Evolutionary conservation across 2,888 invertebrate species (phyloP).

Genomic region (Macrosiphum euphorbiae): DNA sequence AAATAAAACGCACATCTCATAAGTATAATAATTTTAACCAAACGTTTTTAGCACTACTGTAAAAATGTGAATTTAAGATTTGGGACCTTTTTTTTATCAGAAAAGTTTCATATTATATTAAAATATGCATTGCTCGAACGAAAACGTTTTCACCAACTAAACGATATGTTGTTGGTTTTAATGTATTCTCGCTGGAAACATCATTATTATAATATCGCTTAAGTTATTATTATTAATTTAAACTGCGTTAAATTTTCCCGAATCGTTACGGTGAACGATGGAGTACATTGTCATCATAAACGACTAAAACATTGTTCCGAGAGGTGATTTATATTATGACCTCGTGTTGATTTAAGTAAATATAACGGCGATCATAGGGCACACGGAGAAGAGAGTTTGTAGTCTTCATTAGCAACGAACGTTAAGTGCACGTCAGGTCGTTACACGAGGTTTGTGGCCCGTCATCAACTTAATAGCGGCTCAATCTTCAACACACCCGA

Average conservation of each 20-base stretch:
- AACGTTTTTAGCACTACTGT: neutral
- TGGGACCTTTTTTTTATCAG: neutral
- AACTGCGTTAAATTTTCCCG: neutral
- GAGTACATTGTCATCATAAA: neutral
- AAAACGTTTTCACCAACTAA: neutral
- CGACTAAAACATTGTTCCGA: neutral
- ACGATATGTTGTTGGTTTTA: neutral
- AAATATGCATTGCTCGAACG: neutral
- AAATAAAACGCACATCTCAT: neutral
- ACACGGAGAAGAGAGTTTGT: neutral
- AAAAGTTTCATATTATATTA: neutral
- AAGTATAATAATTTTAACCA: neutral
- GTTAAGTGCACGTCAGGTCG: conserved; percentile 59
- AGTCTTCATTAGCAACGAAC: conserved; percentile 45
- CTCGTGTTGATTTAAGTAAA: conserved; percentile 40
- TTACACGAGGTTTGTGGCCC: conserved; percentile 30
- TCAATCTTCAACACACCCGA: conserved; percentile 32
- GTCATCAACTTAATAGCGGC: conserved; percentile 39
- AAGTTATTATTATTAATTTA: neutral
- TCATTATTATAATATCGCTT: neutral
- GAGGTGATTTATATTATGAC: neutral
- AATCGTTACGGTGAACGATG: neutral
- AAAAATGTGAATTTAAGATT: neutral
- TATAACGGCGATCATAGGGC: neutral
- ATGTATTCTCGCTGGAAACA: neutral